These are phyloP conservation scores for Rhingia campestris DNA, from an alignment of 2,888 invertebrate species.

Conservation along the genomic window DNA sequence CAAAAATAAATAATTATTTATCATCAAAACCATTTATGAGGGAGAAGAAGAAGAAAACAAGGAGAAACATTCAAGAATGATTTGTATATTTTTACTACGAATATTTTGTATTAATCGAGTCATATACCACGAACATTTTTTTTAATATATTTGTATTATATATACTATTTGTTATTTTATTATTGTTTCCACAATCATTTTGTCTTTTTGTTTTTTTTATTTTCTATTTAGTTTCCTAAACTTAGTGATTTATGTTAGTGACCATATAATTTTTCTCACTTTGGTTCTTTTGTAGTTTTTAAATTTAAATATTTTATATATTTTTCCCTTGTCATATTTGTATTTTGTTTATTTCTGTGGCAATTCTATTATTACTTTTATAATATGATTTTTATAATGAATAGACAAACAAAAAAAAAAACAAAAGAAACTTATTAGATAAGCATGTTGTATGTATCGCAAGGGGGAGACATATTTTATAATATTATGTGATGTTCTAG, in stretches of 20 bases:
- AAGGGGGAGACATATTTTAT: slow-evolving; percentile 66
- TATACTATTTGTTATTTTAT: slow-evolving; percentile 57
- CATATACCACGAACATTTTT: slow-evolving; percentile 65
- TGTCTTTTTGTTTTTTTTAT: slow-evolving; percentile 35
- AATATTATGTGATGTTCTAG: slow-evolving; percentile 71
- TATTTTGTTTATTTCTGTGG: slow-evolving; percentile 39
- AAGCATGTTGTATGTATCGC: slow-evolving; percentile 70
- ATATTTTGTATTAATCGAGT: slow-evolving; percentile 70
- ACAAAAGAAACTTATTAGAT: slow-evolving; percentile 50
- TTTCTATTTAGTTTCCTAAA: slow-evolving; percentile 22
- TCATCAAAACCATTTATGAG: slow-evolving; percentile 36
- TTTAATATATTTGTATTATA: slow-evolving; percentile 30
- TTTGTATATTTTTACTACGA: slow-evolving; percentile 67
- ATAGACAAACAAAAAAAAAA: slow-evolving; percentile 32
- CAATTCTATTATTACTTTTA: slow-evolving; percentile 58
- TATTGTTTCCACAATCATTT: slow-evolving; percentile 34
- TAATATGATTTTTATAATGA: slow-evolving; percentile 42
- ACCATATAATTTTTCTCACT: slow-evolving; percentile 42
- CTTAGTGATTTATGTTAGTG: slow-evolving; percentile 57
- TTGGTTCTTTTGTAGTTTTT: slow-evolving; percentile 64
- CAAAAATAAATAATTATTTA: slow-evolving; percentile 47
- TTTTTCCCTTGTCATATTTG: slow-evolving; percentile 29
- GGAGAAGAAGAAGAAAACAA: slow-evolving; percentile 23
- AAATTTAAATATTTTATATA: slow-evolving; percentile 22
- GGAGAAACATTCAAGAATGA: slow-evolving; percentile 57